Conservation (phyloP, 2,113 vertebrate genomes). For the Mungos mungo region DNA sequence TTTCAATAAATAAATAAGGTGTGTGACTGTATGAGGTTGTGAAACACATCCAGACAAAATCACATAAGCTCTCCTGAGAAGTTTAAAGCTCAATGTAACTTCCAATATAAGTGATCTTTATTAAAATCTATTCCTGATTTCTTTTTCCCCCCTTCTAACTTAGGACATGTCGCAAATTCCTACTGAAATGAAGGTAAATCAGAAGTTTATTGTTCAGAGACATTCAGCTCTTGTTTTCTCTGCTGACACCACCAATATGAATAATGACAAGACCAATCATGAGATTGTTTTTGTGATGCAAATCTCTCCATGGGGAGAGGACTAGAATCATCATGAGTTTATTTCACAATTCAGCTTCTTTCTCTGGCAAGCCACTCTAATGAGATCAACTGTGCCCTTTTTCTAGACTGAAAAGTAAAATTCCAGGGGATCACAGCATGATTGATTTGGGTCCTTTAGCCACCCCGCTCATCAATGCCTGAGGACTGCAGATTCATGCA, state of each 20-base stretch:
- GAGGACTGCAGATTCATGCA: neutral
- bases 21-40: neutral
- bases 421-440: neutral
- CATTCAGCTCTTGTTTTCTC: neutral
- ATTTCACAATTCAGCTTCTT: conserved; percentile 11
- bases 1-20: neutral
- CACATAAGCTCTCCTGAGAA: neutral
- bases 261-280: neutral
- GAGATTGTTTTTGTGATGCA: conserved; percentile 35
- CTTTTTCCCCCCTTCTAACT: neutral
- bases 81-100: neutral
- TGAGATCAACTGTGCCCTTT: neutral
- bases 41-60: neutral
- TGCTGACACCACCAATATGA: neutral
- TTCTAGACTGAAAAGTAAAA: neutral
- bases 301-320: conserved; percentile 5
- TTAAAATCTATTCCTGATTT: neutral
- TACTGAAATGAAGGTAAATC: neutral
- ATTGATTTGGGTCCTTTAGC: neutral
- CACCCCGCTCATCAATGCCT: neutral
- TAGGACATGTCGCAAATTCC: neutral
- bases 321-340: neutral
- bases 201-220: conserved; percentile 27
- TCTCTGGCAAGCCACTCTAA: neutral
- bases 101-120: neutral